Conservation (phyloP, 2,113 vertebrate species). For the Salvelinus namaycush region DNA sequence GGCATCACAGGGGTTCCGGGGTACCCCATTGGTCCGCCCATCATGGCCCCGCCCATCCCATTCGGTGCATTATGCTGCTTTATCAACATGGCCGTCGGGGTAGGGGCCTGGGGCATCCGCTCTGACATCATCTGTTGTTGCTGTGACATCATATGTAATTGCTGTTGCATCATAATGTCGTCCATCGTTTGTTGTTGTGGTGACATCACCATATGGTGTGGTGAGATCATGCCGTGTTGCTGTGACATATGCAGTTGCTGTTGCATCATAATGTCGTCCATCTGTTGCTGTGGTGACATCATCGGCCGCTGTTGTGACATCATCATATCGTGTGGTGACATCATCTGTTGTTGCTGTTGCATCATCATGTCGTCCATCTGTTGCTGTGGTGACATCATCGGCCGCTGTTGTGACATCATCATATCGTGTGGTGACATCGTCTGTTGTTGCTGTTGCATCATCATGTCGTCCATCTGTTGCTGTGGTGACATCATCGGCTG, state of each 20-base stretch:
- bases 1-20: conserved; percentile 26
- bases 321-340: conserved; percentile 11
- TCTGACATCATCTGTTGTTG: conserved; percentile 38
- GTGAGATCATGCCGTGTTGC: background rate
- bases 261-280: background rate
- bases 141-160: conserved; percentile 22
- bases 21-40: background rate
- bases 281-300: conserved; percentile 38
- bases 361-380: background rate
- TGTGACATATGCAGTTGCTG: conserved; percentile 22
- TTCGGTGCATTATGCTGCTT: conserved; percentile 62
- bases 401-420: conserved; percentile 26
- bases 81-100: conserved; percentile 73
- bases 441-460: background rate
- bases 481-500: background rate
- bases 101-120: conserved; percentile 59
- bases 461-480: background rate
- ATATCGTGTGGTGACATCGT: conserved; percentile 5
- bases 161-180: background rate
- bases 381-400: background rate
- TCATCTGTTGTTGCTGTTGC: background rate
- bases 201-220: conserved; percentile 16
- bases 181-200: conserved; percentile 41
- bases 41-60: background rate
- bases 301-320: conserved; percentile 42